These are phyloP conservation scores for Perizoma affinitatum DNA, from an alignment of 2,888 invertebrate genomes.

Conservation along the genomic window DNA sequence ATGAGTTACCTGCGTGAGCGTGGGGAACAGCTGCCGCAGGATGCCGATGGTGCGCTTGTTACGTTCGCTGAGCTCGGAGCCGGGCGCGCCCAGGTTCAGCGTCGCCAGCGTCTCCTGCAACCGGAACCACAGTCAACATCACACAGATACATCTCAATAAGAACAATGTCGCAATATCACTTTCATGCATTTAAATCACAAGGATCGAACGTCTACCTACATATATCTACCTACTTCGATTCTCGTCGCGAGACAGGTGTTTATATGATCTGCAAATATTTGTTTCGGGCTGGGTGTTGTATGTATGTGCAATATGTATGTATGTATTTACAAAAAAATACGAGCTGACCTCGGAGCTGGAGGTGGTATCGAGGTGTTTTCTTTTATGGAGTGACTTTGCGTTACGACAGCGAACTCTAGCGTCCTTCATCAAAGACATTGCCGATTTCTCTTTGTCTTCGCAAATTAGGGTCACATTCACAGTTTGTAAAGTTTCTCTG, in stretches of 20 bases:
- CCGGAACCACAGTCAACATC: not conserved
- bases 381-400: slow-evolving; percentile 9
- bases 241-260: too few relatives aligned
- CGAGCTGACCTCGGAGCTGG: not conserved
- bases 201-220: too few relatives aligned
- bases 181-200: too few relatives aligned
- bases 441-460: slow-evolving; percentile 38
- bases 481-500: slow-evolving; percentile 9
- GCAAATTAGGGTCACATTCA: slow-evolving; percentile 35
- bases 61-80: slow-evolving; percentile 86
- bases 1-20: slow-evolving; percentile 88
- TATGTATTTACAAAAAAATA: too few relatives aligned
- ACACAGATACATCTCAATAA: too few relatives aligned
- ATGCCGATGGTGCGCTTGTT: slow-evolving; percentile 91
- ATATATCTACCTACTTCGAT: too few relatives aligned
- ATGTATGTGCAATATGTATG: too few relatives aligned
- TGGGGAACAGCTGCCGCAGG: slow-evolving; percentile 89
- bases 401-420: slow-evolving; percentile 20
- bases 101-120: slow-evolving; percentile 87
- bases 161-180: too few relatives aligned
- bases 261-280: too few relatives aligned
- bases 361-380: slow-evolving; percentile 7
- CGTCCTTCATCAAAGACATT: slow-evolving; percentile 30
- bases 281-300: too few relatives aligned
- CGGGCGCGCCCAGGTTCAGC: slow-evolving; percentile 86